Conservation (phyloP, 2,113 vertebrate species). For the Heliornis fulica region DNA sequence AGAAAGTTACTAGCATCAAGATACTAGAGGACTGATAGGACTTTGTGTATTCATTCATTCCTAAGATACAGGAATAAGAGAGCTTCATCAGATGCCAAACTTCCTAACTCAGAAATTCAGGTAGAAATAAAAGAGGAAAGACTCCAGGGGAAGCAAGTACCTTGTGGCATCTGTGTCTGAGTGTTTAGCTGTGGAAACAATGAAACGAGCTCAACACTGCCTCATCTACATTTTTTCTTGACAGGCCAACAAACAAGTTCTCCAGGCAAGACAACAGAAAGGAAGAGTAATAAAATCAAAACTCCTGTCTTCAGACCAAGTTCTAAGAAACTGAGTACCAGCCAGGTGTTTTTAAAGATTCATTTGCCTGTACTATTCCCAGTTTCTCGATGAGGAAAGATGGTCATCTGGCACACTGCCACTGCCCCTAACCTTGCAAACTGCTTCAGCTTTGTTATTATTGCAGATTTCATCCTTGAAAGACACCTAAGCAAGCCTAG, state of each 20-base stretch:
- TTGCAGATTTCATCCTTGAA: neutral
- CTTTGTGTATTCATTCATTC: neutral
- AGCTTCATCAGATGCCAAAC: neutral
- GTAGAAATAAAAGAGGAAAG: neutral
- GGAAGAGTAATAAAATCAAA: neutral
- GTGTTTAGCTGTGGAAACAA: neutral
- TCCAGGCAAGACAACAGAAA: neutral
- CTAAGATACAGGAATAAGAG: neutral
- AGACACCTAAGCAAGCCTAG: neutral
- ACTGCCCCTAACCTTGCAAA: neutral
- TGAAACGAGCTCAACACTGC: neutral
- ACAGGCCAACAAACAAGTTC: neutral
- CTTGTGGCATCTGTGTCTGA: neutral
- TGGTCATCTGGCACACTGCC: neutral
- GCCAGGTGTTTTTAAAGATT: neutral
- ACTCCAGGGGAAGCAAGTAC: neutral
- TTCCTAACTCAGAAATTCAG: neutral
- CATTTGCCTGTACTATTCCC: neutral
- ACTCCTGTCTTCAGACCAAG: neutral
- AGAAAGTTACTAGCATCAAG: neutral
- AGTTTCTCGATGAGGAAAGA: neutral
- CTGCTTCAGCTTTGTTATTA: neutral
- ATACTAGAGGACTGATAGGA: neutral
- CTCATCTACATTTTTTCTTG: neutral
- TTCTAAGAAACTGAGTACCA: neutral